Conservation (phyloP, 2,888 invertebrate species). For the Galerucella pusilla region DNA sequence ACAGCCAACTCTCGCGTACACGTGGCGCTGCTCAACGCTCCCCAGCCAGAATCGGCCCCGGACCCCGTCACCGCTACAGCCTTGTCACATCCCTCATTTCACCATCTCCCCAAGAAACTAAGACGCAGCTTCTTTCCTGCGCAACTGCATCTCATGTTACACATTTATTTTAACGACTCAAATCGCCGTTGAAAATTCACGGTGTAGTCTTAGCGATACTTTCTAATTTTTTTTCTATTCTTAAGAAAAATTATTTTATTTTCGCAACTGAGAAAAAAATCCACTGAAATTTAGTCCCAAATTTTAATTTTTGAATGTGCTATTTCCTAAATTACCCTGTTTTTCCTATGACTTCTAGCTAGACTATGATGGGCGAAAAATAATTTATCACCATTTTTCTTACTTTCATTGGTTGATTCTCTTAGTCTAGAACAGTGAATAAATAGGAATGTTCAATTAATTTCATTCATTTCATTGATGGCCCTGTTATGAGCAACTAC, state of each 20-base stretch:
- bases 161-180: constrained; percentile 34
- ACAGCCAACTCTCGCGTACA: constrained; percentile 58
- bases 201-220: not conserved
- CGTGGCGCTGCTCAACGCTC: constrained; percentile 50
- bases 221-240: not conserved
- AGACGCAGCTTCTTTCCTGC: constrained; percentile 38
- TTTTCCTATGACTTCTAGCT: too few species aligned
- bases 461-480: too few species aligned
- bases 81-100: constrained; percentile 6
- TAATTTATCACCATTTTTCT: too few species aligned
- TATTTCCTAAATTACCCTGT: too few species aligned
- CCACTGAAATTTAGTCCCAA: too few species aligned
- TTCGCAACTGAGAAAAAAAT: too few species aligned
- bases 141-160: constrained; percentile 40
- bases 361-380: too few species aligned
- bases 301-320: too few species aligned
- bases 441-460: too few species aligned
- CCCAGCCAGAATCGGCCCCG: constrained; percentile 13
- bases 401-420: too few species aligned
- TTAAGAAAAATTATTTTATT: not conserved
- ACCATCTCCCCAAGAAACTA: constrained; percentile 30
- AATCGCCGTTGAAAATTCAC: not conserved
- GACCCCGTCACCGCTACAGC: constrained; percentile 1
- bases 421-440: too few species aligned
- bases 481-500: too few species aligned